Conservation (phyloP, 2,888 invertebrate species). For the Nymphalis polychloros region DNA sequence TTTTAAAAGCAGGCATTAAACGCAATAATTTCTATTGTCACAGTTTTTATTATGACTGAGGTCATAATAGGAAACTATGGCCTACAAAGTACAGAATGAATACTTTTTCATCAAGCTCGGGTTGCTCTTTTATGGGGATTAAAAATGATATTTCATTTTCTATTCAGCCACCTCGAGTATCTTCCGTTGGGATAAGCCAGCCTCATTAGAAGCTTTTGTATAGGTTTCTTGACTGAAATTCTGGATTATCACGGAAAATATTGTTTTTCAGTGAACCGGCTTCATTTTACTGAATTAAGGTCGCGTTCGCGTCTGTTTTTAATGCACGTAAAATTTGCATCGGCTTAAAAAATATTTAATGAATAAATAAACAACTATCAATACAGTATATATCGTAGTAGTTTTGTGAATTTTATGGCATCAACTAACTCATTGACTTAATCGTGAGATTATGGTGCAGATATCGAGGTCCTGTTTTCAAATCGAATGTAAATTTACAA, state of each 20-base stretch:
- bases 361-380: too few relatives aligned
- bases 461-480: too few relatives aligned
- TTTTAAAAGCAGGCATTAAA: neutral
- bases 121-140: conserved; percentile 15
- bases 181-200: conserved; percentile 18
- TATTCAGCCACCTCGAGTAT: conserved; percentile 17
- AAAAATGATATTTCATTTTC: conserved; percentile 28
- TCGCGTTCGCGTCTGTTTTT: neutral
- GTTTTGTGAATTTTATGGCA: too few relatives aligned
- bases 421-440: too few relatives aligned
- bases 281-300: conserved; percentile 7
- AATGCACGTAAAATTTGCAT: neutral
- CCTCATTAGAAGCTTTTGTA: conserved; percentile 28
- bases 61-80: neutral
- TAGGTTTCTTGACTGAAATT: conserved; percentile 12
- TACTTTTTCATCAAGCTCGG: conserved; percentile 20
- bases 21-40: neutral
- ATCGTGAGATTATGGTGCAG: too few relatives aligned
- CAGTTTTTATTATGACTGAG: neutral
- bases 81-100: conserved; percentile 19
- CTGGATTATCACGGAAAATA: neutral
- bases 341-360: too few relatives aligned
- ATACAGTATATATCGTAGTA: too few relatives aligned
- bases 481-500: too few relatives aligned
- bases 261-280: neutral